Evolutionary conservation across 2,113 vertebrate species (phyloP).

Genomic region (Pelvicachromis taeniatus): DNA sequence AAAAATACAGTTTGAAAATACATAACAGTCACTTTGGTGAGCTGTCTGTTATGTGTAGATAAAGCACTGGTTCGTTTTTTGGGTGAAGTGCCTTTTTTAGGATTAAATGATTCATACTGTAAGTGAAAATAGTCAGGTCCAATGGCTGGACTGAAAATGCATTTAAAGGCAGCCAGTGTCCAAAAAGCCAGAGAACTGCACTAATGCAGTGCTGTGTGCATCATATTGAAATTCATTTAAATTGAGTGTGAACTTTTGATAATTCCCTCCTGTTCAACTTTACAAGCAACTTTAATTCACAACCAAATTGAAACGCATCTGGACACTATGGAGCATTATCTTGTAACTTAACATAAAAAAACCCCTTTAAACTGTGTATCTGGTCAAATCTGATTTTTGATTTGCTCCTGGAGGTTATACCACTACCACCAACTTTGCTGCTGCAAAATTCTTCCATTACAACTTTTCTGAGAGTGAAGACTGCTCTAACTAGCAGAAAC

Average conservation of each 20-base stretch:
- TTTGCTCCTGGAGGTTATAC: not conserved
- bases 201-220: not conserved
- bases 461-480: not conserved
- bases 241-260: not conserved
- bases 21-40: too few relatives aligned
- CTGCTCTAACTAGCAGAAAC: not conserved
- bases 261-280: not conserved
- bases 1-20: not conserved
- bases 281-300: not conserved
- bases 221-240: not conserved
- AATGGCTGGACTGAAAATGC: not conserved
- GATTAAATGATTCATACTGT: not conserved
- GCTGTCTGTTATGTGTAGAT: not conserved
- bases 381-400: not conserved
- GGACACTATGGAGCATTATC: not conserved
- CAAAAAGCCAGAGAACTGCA: not conserved
- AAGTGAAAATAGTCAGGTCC: not conserved
- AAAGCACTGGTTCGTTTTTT: not conserved
- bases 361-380: not conserved
- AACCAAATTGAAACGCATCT: not conserved
- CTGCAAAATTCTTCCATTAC: not conserved
- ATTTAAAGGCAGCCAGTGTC: not conserved
- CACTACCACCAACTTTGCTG: not conserved
- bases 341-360: not conserved
- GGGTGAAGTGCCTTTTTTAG: not conserved